phyloP scores from a whole-genome alignment of 2,113 vertebrate species.

The Elgaria multicarinata region DNA sequence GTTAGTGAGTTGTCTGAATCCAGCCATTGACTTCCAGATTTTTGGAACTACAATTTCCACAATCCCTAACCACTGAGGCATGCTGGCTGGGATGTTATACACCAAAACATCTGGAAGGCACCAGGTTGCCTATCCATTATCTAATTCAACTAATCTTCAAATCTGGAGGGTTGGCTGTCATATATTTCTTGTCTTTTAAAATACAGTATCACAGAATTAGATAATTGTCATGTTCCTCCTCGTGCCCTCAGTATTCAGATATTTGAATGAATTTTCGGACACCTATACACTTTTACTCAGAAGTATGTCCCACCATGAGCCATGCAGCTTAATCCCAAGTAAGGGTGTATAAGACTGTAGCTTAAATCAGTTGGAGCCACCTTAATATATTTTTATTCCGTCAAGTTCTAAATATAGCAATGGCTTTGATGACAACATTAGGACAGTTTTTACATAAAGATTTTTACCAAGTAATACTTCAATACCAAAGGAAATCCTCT shows the following conservation, averaged over 20 bases:
- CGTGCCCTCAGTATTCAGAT: not conserved
- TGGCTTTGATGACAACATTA: not conserved
- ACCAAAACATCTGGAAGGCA: too few relatives aligned
- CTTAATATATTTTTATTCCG: not conserved
- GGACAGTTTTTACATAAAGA: slow-evolving; percentile 23
- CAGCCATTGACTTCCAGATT: too few relatives aligned
- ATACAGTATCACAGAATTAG: not conserved
- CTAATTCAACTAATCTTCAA: not conserved
- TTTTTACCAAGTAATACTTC: not conserved
- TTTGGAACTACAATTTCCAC: too few relatives aligned
- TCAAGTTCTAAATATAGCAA: slow-evolving; percentile 6
- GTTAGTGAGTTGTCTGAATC: too few relatives aligned
- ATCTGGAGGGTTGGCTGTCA: not conserved
- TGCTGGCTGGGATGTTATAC: too few relatives aligned
- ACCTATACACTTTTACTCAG: not conserved
- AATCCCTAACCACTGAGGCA: too few relatives aligned
- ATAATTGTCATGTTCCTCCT: not conserved
- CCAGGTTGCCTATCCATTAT: too few relatives aligned
- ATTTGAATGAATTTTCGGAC: not conserved
- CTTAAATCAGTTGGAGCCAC: not conserved
- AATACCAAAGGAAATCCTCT: slow-evolving; percentile 25
- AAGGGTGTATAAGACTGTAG: not conserved
- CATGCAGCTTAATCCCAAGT: not conserved
- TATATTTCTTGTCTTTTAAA: not conserved
- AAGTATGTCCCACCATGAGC: not conserved